These are phyloP conservation scores for Rhynchomys soricoides DNA, from an alignment of 2,113 vertebrate genomes.

Conservation along the genomic window DNA sequence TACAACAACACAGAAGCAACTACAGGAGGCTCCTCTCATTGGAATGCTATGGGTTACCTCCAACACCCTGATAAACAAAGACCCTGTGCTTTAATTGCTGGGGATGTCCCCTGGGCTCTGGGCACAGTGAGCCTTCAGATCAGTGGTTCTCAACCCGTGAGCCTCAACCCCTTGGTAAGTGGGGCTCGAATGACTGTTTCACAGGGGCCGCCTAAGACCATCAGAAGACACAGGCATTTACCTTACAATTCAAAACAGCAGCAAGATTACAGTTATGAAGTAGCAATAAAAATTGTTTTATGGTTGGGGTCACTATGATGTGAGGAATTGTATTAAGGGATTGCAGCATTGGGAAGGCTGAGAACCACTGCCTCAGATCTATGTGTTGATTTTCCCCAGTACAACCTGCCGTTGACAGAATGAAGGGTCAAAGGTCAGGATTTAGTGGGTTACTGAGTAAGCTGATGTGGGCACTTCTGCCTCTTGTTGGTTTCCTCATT, in stretches of 20 bases:
- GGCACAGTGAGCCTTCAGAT: neutral
- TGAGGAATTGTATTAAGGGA: no score
- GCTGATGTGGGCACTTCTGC: neutral
- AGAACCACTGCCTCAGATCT: constrained; percentile 49
- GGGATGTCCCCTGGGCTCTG: neutral
- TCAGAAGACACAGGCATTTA: neutral
- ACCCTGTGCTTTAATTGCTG: constrained; percentile 18
- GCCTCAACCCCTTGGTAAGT: neutral
- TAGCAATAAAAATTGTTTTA: neutral
- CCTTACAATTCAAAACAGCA: neutral
- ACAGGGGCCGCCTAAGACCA: neutral
- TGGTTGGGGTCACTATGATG: neutral
- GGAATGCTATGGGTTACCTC: constrained; percentile 52
- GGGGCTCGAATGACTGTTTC: neutral
- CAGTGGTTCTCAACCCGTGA: neutral
- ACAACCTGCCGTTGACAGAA: neutral
- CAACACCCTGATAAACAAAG: constrained; percentile 52
- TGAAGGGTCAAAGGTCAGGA: constrained; percentile 47
- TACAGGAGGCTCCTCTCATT: neutral
- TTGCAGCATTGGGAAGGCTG: neutral
- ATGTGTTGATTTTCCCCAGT: constrained; percentile 17
- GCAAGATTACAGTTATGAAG: neutral
- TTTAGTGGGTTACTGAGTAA: constrained; percentile 52
- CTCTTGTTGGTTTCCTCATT: constrained; percentile 16
- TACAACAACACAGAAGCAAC: neutral